Evolutionary conservation across 1,140 invertebrate genomes (phyloP), one percentile per base, ranked within the genome.

Genomic region (Drosophila pseudoananassae): DNA sequence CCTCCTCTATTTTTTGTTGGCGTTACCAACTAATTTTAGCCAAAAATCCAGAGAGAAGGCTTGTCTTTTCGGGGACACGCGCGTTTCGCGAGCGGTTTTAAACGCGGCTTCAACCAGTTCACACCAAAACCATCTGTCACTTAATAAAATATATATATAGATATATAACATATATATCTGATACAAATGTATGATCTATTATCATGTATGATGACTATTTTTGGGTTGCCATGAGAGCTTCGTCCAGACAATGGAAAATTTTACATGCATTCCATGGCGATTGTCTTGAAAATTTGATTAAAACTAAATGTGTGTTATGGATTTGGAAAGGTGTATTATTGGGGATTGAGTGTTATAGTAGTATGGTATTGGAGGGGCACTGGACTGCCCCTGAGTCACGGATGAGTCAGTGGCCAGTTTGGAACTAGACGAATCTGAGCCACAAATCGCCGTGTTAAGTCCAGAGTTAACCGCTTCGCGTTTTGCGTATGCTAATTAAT

Each of bases 401-500:
- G 23, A 40, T 70, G 66, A 70, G 64, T 70, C 65, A 73, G 38
- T 75, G 66, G 51, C 70, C 65, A 59, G 75, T 63, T 69, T 75
- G 52, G 66, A 83, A 83, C 81, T 85, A 84, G 81, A 81, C 81
- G 61, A 85, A 85, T 69, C 81, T 69, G 64, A 84, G 69, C 46
- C 69, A 53, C 56, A 51, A 57, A 56, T 47, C 57, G 65, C 25
- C 61, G 60, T 53, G 29, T 66, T 68, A 68, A 53, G 60, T 17
- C 29, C 61, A 68, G 65, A 69, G 63, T 46, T 59, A 63, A 78
- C 49, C 59, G 71, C 53, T 72, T 70, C 31, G 72, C 72, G 69
- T 85, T 72, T 70, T 43, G 72, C 72, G 69, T 85, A 85, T 85
- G 82, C 82, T 87, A 87, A 87, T 87, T 87, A 82, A 81, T 82